Percentiles rank a stretch among this genome's conserved stretches.
Evolutionary conservation across 1,140 invertebrate genomes (phyloP).

Genomic region (Megalonaias nervosa): DNA sequence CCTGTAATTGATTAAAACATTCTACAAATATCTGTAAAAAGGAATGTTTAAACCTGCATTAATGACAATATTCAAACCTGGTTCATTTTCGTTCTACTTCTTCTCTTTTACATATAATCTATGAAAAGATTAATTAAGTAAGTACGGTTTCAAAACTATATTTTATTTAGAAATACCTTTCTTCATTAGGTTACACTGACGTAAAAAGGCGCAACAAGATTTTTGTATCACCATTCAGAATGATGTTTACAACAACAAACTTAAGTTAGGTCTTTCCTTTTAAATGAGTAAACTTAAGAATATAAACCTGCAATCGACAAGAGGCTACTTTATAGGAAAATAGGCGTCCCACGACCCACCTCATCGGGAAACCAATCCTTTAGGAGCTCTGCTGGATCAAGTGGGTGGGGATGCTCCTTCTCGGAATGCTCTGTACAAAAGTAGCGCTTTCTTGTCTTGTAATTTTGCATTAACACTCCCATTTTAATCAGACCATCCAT

Average conservation of each 20-base stretch:
- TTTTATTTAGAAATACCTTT: too few relatives aligned
- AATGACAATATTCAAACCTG: too few relatives aligned
- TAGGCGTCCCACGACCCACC: not conserved
- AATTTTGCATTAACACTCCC: not conserved
- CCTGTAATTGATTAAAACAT: too few relatives aligned
- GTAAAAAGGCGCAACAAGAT: not conserved
- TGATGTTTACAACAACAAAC: conserved; percentile 8
- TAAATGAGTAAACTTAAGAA: not conserved
- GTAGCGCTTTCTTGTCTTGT: not conserved
- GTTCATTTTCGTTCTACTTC: too few relatives aligned
- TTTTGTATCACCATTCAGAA: not conserved
- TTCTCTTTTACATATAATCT: too few relatives aligned
- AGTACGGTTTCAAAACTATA: too few relatives aligned
- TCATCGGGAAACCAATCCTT: conserved; percentile 26
- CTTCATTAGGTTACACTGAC: not conserved
- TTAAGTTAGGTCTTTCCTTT: not conserved
- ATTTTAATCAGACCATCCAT: conserved; percentile 13
- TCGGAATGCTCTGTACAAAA: conserved; percentile 23
- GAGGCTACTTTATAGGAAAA: too few relatives aligned
- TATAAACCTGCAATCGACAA: not conserved
- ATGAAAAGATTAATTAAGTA: too few relatives aligned
- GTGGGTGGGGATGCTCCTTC: conserved; percentile 8
- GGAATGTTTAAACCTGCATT: too few relatives aligned
- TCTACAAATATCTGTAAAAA: too few relatives aligned
- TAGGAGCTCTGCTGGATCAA: conserved; percentile 9